These are phyloP conservation scores for Onychomys arenicola DNA, from an alignment of 2,797 vertebrate species.

Conservation along the genomic window DNA sequence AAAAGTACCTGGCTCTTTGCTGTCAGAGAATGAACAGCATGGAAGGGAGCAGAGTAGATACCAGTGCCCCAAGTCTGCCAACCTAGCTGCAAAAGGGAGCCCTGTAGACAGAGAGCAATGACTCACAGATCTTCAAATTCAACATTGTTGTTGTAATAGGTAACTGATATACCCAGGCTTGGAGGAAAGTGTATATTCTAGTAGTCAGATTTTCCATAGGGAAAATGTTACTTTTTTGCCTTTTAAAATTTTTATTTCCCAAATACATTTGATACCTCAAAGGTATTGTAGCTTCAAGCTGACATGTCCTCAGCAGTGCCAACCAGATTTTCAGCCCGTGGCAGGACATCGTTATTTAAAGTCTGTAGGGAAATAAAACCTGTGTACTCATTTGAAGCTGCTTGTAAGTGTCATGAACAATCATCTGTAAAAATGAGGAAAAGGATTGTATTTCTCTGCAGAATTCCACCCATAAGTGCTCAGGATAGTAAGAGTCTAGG, in stretches of 20 bases:
- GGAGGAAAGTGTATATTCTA: neutral
- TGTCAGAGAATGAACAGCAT: neutral
- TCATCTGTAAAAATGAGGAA: slow-evolving; percentile 53
- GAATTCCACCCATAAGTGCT: neutral
- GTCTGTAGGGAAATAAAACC: slow-evolving; percentile 75
- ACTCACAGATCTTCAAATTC: neutral
- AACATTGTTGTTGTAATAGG: neutral
- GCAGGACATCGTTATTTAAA: slow-evolving; percentile 50
- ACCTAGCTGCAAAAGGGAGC: neutral
- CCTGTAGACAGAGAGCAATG: neutral
- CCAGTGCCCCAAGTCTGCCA: neutral
- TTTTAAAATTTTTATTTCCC: slow-evolving; percentile 51
- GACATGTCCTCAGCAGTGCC: slow-evolving; percentile 41
- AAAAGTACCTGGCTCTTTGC: neutral
- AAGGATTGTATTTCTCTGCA: neutral
- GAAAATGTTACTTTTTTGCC: neutral
- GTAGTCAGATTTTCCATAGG: neutral
- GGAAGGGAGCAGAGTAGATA: neutral
- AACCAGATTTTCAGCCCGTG: slow-evolving; percentile 62
- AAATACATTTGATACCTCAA: neutral
- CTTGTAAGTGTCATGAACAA: slow-evolving; percentile 68
- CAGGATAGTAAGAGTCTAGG: neutral
- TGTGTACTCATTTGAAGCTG: slow-evolving; percentile 69
- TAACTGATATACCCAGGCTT: neutral
- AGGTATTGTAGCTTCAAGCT: slow-evolving; percentile 10